phyloP scores from a whole-genome alignment of 2,113 vertebrate genomes.

The Balaenoptera acutorostrata region DNA sequence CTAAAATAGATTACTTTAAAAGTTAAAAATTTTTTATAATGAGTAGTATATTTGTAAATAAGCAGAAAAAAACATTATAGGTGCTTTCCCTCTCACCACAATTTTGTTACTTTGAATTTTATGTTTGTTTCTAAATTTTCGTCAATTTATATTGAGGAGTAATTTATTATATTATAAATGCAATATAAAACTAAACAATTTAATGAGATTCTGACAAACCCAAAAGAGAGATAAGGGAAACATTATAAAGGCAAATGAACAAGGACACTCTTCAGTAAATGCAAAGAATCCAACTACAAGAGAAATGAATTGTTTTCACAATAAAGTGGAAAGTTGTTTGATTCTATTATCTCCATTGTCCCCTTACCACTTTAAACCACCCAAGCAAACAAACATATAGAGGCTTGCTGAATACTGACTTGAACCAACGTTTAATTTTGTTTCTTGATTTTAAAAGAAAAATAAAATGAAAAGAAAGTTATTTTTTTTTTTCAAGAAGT shows the following conservation, averaged over 20 bases:
- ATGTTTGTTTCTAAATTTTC: conserved; percentile 37
- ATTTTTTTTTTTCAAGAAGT: background rate
- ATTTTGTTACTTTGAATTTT: background rate
- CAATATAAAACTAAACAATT: conserved; percentile 39
- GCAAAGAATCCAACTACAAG: background rate
- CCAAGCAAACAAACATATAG: no score
- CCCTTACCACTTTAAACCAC: background rate
- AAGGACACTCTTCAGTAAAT: background rate
- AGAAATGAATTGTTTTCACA: background rate
- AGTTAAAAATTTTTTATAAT: conserved; percentile 16
- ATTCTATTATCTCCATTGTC: background rate
- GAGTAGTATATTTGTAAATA: background rate
- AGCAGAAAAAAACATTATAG: background rate
- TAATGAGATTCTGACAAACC: conserved; percentile 29
- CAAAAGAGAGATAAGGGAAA: conserved; percentile 35
- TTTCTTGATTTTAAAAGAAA: background rate
- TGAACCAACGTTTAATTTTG: background rate
- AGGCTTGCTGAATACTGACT: background rate
- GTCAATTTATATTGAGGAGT: conserved; percentile 20
- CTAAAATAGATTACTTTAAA: conserved; percentile 37
- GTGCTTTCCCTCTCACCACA: background rate
- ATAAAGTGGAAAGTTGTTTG: background rate
- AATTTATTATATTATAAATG: conserved; percentile 28
- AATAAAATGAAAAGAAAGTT: background rate
- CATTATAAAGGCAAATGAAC: conserved; percentile 59